A percentile compares a stretch with the other conserved stretches of the same genome.
Evolutionary conservation across 2,113 vertebrate genomes (phyloP).

Genomic region (Tachycineta bicolor): DNA sequence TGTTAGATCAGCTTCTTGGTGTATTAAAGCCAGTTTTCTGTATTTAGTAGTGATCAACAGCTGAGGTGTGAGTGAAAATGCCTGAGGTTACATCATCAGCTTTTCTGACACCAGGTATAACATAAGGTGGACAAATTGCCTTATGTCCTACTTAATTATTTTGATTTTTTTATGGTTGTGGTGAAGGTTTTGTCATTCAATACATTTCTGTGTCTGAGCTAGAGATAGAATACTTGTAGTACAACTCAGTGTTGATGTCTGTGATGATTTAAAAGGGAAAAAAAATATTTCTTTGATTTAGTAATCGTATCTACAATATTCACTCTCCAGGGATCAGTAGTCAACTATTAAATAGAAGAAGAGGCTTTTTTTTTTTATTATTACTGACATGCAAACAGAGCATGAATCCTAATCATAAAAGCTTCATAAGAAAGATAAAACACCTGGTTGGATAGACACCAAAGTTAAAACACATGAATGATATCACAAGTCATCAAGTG

Average conservation of each 20-base stretch:
- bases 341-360: background rate
- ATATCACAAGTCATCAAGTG: background rate
- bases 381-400: background rate
- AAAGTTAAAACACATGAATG: background rate
- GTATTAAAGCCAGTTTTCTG: background rate
- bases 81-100: background rate
- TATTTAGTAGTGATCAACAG: background rate
- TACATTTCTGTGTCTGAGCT: background rate
- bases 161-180: background rate
- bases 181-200: background rate
- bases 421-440: background rate
- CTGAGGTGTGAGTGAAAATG: background rate
- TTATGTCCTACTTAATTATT: background rate
- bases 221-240: background rate
- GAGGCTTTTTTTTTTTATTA: background rate
- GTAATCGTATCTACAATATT: background rate
- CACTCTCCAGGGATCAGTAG: background rate
- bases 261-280: background rate
- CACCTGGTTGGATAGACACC: conserved; percentile 28
- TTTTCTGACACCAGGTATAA: background rate
- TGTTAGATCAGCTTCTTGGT: background rate
- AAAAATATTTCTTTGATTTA: background rate
- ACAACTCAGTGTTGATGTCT: background rate
- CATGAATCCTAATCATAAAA: background rate
- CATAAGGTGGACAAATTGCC: background rate